Conservation (phyloP, 2,888 invertebrate genomes). For the Chloroclysta siterata region DNA sequence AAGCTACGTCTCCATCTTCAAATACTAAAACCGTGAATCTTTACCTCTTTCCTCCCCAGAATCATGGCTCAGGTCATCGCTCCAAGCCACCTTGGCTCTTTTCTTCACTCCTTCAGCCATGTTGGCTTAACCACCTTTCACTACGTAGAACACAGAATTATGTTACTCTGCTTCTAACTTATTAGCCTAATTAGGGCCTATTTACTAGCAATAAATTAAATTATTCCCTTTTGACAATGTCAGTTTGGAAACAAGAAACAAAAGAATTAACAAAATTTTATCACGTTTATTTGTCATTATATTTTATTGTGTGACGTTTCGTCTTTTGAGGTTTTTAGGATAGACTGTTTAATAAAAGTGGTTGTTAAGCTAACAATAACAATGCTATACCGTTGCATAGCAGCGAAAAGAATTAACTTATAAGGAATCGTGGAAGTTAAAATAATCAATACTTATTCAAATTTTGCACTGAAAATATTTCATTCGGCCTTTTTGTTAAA, state of each 20-base stretch:
- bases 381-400: conserved; percentile 19
- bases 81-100: conserved; percentile 73
- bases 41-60: conserved; percentile 80
- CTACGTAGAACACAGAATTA: conserved; percentile 15
- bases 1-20: no score
- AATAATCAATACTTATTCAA: no score
- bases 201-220: conserved; percentile 12
- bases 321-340: neutral
- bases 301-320: no score
- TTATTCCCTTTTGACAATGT: conserved; percentile 20
- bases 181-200: conserved; percentile 28
- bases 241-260: conserved; percentile 14
- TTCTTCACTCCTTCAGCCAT: conserved; percentile 53
- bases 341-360: neutral
- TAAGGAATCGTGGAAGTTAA: neutral
- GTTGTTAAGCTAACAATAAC: conserved; percentile 17
- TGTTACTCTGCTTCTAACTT: neutral
- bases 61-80: conserved; percentile 80
- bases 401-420: neutral
- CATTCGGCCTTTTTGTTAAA: neutral
- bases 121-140: conserved; percentile 32
- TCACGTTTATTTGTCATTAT: no score
- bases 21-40: no score
- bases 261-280: neutral
- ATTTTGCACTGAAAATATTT: neutral